Conservation (phyloP, 1,140 invertebrate genomes). For the Helicoverpa armigera region DNA sequence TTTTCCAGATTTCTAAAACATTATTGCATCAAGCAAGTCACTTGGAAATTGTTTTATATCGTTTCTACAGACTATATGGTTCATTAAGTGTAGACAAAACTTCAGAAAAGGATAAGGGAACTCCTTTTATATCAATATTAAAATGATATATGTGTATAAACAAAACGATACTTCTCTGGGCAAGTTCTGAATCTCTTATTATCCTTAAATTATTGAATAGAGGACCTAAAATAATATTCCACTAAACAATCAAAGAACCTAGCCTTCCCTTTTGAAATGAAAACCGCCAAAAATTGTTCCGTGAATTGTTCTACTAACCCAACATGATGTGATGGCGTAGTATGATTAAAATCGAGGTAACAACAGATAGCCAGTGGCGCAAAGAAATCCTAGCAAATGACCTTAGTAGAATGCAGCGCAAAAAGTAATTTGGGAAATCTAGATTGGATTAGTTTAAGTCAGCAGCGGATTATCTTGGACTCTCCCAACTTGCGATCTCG, state of each 20-base stretch:
- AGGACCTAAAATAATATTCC: too few species aligned
- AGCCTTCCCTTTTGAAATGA: too few species aligned
- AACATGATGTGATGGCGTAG: background rate
- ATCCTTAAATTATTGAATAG: too few species aligned
- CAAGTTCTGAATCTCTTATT: too few species aligned
- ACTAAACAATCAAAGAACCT: too few species aligned
- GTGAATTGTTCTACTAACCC: background rate
- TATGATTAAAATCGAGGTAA: background rate
- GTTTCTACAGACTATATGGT: background rate
- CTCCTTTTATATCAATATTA: too few species aligned
- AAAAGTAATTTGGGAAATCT: conserved; percentile 29
- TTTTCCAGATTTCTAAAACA: background rate
- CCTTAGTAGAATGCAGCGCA: conserved; percentile 32
- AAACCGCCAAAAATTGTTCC: too few species aligned
- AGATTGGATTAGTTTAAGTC: conserved; percentile 43
- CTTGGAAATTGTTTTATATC: background rate
- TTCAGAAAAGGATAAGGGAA: too few species aligned
- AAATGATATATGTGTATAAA: too few species aligned
- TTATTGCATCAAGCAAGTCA: background rate
- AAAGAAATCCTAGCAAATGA: background rate
- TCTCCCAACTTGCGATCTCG: conserved; percentile 21
- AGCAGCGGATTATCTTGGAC: conserved; percentile 31
- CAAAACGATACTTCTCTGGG: too few species aligned
- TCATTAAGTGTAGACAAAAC: too few species aligned
- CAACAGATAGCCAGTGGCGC: background rate